Base-by-base conservation (phyloP, 2,797 vertebrate genomes). In the Champsocephalus gunnari region DNA sequence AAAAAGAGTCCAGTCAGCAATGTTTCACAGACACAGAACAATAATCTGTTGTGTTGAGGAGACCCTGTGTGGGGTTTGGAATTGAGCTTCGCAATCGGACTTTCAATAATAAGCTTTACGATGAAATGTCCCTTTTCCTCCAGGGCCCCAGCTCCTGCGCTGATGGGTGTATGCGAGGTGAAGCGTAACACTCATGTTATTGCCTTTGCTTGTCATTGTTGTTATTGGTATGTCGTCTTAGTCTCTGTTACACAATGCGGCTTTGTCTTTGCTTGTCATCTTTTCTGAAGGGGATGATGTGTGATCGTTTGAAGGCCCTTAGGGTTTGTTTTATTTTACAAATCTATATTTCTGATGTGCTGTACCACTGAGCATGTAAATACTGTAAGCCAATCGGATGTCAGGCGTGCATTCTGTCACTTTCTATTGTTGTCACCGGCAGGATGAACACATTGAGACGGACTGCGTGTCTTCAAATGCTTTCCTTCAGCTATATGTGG, bases 1-100 rank as follows among this genome's bases (percentile, higher is more conserved):
- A 96, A 94, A 95, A 95, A 94, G 91, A 94, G 94, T 93, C 93
- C 91, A 95, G 94, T 96, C 94, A 92, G 90, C 47, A 43, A 19
- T 89, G 56, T 82, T 71, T 72, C 75, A 51, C 75, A 24, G 66
- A 85, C 61, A 43, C 49, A 43, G 78, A 81, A 81, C 76, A 79
- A 85, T 65, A 70, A 71, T 41, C 86, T 78, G 83, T 84, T 81
- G 85, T 84, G 72, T 53, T 5, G 48, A 56, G 53, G 51, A 81
- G 60, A 58, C 76, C 41, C 67, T 44, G 53, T 17, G 7, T n/a
- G 3, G 59, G 68, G 72, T 63, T 71, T 71, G 74, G 34, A 53
- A 45, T 48, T 12, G 61, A 71, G 77, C 63, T n/a, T 11, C 64
- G 70, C 68, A 7, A 38, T 43, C 5, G 65, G 79, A 75, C 62